A percentile compares a stretch with the other conserved stretches of the same genome.
Conservation (phyloP, 2,797 vertebrate species). For the Tamandua tetradactyla region DNA sequence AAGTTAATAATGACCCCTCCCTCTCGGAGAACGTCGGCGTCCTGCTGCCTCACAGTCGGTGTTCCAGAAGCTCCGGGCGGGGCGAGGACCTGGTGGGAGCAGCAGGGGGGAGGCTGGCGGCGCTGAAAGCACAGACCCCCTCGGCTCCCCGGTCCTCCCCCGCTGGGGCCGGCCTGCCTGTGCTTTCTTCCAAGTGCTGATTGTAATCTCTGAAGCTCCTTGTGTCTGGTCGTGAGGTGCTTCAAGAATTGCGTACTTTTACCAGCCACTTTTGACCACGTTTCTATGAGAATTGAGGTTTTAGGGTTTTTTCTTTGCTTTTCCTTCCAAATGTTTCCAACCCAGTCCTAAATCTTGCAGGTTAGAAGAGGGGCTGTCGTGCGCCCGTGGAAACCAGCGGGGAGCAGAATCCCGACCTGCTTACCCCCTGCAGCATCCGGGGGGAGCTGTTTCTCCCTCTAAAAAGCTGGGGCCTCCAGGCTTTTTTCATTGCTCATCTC, state of each 20-base stretch:
- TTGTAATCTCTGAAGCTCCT: constrained; percentile 27
- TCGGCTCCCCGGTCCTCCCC: background rate
- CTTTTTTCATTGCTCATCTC: background rate
- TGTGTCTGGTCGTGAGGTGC: constrained; percentile 9
- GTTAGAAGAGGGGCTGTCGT: background rate
- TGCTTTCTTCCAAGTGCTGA: constrained; percentile 40
- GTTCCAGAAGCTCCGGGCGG: background rate
- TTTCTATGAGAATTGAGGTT: background rate
- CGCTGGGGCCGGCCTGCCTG: background rate
- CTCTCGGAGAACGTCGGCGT: constrained; percentile 54
- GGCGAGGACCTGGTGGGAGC: background rate
- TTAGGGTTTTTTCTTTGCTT: background rate
- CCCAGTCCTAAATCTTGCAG: background rate
- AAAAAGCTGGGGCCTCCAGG: background rate
- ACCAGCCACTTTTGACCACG: background rate
- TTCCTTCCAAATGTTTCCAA: background rate
- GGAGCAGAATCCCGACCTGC: background rate
- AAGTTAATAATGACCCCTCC: constrained; percentile 61
- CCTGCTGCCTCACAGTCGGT: background rate
- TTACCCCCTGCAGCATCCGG: background rate
- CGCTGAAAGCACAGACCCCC: background rate
- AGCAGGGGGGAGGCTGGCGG: background rate
- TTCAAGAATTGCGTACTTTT: constrained; percentile 27
- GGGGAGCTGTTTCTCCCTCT: background rate
- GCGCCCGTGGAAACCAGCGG: background rate